Evolutionary conservation across 2,113 vertebrate genomes (phyloP).

Genomic region (Forbesichthys papilliferus): DNA sequence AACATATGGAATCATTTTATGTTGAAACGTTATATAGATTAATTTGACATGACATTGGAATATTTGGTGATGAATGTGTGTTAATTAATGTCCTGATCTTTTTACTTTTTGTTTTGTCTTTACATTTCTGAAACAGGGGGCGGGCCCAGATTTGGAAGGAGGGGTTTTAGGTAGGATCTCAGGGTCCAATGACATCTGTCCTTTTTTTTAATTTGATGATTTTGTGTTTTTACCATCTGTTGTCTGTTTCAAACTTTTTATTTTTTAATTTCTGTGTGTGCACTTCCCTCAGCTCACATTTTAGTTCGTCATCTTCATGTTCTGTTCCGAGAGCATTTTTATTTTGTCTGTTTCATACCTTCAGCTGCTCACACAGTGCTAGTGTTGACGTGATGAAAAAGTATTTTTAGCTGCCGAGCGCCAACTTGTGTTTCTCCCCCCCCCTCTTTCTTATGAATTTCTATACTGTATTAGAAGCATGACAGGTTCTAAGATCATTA

Average conservation of each 20-base stretch:
- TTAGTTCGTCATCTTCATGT: slow-evolving; percentile 29
- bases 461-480: slow-evolving; percentile 61
- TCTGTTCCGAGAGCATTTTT: slow-evolving; percentile 41
- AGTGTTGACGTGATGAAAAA: slow-evolving; percentile 60
- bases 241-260: slow-evolving; percentile 51
- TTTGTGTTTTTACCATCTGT: slow-evolving; percentile 34
- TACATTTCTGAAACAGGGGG: slow-evolving; percentile 37
- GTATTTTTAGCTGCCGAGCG: slow-evolving; percentile 47
- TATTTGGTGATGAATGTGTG: slow-evolving; percentile 52
- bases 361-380: slow-evolving; percentile 36
- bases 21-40: slow-evolving; percentile 48
- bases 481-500: slow-evolving; percentile 60
- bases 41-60: slow-evolving; percentile 45
- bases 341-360: slow-evolving; percentile 42
- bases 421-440: slow-evolving; percentile 23
- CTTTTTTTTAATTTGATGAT: slow-evolving; percentile 50
- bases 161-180: slow-evolving; percentile 44
- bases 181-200: slow-evolving; percentile 67
- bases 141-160: slow-evolving; percentile 41
- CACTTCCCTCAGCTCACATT: slow-evolving; percentile 27
- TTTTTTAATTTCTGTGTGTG: slow-evolving; percentile 37
- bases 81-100: slow-evolving; percentile 45
- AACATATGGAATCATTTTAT: slow-evolving; percentile 40
- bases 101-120: slow-evolving; percentile 51
- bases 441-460: slow-evolving; percentile 35